Evolutionary conservation across 2,888 invertebrate genomes (phyloP), one percentile per base, ranked within the genome.

Genomic region (Piscicola geometra): DNA sequence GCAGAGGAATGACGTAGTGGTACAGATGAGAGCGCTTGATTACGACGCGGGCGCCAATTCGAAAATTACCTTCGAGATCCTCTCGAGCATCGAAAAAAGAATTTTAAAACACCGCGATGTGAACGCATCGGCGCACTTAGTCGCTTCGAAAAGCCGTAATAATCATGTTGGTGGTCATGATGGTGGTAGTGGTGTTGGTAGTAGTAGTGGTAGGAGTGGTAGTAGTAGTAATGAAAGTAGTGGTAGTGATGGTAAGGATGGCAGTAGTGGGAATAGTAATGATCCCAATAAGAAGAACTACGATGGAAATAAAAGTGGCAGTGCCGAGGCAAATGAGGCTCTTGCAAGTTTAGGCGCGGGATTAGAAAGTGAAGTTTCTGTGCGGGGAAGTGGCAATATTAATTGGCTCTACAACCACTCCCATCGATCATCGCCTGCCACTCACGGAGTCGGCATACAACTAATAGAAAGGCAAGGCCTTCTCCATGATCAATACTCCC

Each of bases 41-140:
- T 92, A 93, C 86, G 97, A 97, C 84, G 94, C 95, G 86, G 96
- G 96, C 67, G 93, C 82, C 73, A 87, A 86, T 81, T 89, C 89
- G n/a, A 91, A 90, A 75, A 90, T 95, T 74, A 91, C 94, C 84
- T 97, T 97, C 86, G 94, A 94, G n/a, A 95, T 97, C 83, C 94
- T 93, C 0, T 0, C 93, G 94, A 88, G 93, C 94, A 74, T 70
- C 18, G 78, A 79, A 1, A 71, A 50, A 18, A 18, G 60, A 18
- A 25, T 56, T 21, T 21, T 56, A 5, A 56, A 56, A 56, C 60
- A 56, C 60, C 25, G 5, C 60, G 25, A 56, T 18, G 3, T 25
- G 3, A 56, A 56, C n/a, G 25, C 25, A 3, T 56, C 60, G 12
- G 25, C 9, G 60, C n/a, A 5, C 3, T 15, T 3, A 15, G n/a